phyloP scores from a whole-genome alignment of 2,797 vertebrate genomes.

The Salmo trutta region DNA sequence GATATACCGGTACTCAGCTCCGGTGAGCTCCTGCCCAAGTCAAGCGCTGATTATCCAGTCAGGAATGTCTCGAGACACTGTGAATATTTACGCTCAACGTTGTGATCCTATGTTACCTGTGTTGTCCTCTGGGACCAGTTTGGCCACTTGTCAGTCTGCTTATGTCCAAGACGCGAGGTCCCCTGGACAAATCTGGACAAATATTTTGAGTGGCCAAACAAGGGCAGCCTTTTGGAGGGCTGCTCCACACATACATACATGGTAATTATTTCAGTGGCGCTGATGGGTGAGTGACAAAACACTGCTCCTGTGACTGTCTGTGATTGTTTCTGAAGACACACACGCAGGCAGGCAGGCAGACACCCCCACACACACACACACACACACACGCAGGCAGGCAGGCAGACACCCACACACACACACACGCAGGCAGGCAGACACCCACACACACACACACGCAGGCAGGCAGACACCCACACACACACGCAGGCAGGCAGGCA shows the following conservation, averaged over 20 bases:
- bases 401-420: too few relatives aligned
- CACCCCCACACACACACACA: too few relatives aligned
- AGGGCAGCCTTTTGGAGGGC: slow-evolving; percentile 5
- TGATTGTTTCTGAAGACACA: slow-evolving; percentile 13
- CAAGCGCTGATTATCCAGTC: background rate
- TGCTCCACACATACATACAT: slow-evolving; percentile 25
- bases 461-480: too few relatives aligned
- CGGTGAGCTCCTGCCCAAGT: too few relatives aligned
- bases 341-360: too few relatives aligned
- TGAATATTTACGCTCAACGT: slow-evolving; percentile 61
- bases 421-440: too few relatives aligned
- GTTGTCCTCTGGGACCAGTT: background rate
- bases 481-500: too few relatives aligned
- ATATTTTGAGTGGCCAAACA: slow-evolving; percentile 19
- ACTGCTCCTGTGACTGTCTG: slow-evolving; percentile 1
- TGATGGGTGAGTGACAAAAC: slow-evolving; percentile 20
- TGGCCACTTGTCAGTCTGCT: background rate
- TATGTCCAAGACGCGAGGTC: slow-evolving; percentile 17
- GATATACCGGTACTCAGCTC: too few relatives aligned
- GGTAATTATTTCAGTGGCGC: slow-evolving; percentile 12
- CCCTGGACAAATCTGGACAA: slow-evolving; percentile 17
- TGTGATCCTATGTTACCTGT: slow-evolving; percentile 22
- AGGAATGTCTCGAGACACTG: slow-evolving; percentile 61
- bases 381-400: too few relatives aligned
- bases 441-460: too few relatives aligned